Conservation (phyloP, 2,797 vertebrate genomes). For the Sebastes itinus region DNA sequence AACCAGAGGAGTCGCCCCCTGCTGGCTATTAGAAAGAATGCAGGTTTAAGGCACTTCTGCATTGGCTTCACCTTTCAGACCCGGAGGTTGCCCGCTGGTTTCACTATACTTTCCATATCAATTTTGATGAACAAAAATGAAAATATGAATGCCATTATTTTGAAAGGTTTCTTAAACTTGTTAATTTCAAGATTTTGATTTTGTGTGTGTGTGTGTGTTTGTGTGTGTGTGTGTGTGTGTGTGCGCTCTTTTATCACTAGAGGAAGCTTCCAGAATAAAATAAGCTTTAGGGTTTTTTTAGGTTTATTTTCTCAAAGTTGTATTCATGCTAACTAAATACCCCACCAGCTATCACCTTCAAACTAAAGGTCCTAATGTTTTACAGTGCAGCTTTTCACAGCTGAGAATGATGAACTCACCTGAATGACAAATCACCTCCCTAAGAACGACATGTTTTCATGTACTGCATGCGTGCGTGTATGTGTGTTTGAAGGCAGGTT, state of each 20-base stretch:
- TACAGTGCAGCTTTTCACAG: conserved; percentile 3
- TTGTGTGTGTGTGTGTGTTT: too few relatives aligned
- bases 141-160: background rate
- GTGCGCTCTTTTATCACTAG: too few relatives aligned
- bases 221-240: too few relatives aligned
- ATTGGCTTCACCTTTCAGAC: too few relatives aligned
- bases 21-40: too few relatives aligned
- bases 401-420: conserved; percentile 32
- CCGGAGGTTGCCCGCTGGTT: too few relatives aligned
- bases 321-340: background rate
- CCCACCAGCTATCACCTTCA: background rate
- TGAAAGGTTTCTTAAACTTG: background rate
- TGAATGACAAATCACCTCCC: conserved; percentile 38
- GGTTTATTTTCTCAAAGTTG: background rate
- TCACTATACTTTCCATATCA: background rate
- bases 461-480: background rate
- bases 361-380: background rate
- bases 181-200: background rate
- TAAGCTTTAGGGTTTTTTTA: background rate
- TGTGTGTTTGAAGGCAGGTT: conserved; percentile 37
- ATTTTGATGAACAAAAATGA: background rate
- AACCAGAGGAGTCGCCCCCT: too few relatives aligned
- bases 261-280: background rate
- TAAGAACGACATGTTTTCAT: conserved; percentile 25
- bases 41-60: too few relatives aligned